Evolutionary conservation across 64 coral and sea anemone genomes (phyloP).

Genomic region (Stylophora pistillata): DNA sequence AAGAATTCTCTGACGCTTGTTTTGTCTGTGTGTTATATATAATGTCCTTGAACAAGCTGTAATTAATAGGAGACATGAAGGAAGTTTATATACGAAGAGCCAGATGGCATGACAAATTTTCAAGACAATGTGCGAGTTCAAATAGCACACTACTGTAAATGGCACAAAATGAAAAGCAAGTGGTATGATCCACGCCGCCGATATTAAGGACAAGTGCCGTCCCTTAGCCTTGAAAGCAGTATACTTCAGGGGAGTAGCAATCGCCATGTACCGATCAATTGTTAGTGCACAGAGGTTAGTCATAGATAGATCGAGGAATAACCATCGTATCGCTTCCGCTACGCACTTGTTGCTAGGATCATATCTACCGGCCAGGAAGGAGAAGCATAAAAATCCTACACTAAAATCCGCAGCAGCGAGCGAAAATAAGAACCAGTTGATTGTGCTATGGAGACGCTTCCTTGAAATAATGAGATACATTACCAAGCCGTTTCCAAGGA

Average conservation of each 20-base stretch:
- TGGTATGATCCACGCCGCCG: conserved; percentile 25
- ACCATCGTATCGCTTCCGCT: not conserved
- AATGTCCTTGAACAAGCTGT: not conserved
- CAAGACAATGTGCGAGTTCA: not conserved
- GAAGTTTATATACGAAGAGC: not conserved
- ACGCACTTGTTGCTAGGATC: not conserved
- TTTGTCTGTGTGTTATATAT: not conserved
- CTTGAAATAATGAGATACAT: not conserved
- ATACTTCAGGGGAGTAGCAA: conserved; percentile 36
- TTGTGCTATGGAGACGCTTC: not conserved
- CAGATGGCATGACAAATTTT: not conserved
- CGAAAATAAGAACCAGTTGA: not conserved
- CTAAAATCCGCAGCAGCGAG: not conserved
- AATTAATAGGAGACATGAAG: not conserved
- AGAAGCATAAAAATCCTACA: not conserved
- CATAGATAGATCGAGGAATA: conserved; percentile 9
- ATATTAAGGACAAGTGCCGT: not conserved
- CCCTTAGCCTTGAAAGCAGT: conserved; percentile 23
- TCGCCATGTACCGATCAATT: conserved; percentile 46
- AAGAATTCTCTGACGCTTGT: not conserved
- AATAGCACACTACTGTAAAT: not conserved
- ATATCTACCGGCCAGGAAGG: no score
- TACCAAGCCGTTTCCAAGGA: not conserved
- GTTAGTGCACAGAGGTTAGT: conserved; percentile 42
- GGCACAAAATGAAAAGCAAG: conserved; percentile 13